These are phyloP conservation scores for Gobio gobio DNA, from an alignment of 2,113 vertebrate genomes.

Conservation along the genomic window DNA sequence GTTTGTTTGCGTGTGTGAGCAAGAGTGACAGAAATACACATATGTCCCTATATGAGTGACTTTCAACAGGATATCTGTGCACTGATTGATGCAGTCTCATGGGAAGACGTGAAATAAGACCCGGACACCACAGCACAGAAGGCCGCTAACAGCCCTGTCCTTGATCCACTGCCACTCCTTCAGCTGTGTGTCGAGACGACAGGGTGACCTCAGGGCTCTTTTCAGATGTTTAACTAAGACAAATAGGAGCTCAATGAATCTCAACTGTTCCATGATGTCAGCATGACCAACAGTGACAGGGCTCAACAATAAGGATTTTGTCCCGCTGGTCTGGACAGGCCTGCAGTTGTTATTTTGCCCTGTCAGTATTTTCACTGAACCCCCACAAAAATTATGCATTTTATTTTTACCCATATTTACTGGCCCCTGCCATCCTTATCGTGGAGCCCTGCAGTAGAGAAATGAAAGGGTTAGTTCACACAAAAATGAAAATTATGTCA, in stretches of 20 bases:
- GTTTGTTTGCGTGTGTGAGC: conserved; percentile 9
- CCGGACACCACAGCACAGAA: neutral
- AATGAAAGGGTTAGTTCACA: too few relatives aligned
- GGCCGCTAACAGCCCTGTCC: conserved; percentile 10
- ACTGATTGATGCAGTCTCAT: conserved; percentile 38
- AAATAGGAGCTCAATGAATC: conserved; percentile 1
- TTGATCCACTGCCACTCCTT: conserved; percentile 34
- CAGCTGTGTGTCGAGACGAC: conserved; percentile 31
- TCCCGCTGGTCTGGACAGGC: too few relatives aligned
- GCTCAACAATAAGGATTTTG: neutral
- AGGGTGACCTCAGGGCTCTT: conserved; percentile 19
- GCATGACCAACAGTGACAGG: neutral
- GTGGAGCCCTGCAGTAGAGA: neutral
- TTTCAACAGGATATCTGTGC: conserved; percentile 38
- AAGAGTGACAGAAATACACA: conserved; percentile 22
- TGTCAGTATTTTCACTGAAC: neutral
- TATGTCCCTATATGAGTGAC: conserved; percentile 1
- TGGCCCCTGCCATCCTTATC: neutral
- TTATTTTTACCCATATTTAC: neutral
- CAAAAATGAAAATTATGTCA: too few relatives aligned
- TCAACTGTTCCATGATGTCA: conserved; percentile 30
- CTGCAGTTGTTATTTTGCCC: neutral
- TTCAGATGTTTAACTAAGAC: neutral
- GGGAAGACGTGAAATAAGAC: conserved; percentile 29
- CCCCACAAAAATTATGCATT: neutral